Evolutionary conservation across 1,140 invertebrate genomes (phyloP).

Genomic region (Campodea augens): DNA sequence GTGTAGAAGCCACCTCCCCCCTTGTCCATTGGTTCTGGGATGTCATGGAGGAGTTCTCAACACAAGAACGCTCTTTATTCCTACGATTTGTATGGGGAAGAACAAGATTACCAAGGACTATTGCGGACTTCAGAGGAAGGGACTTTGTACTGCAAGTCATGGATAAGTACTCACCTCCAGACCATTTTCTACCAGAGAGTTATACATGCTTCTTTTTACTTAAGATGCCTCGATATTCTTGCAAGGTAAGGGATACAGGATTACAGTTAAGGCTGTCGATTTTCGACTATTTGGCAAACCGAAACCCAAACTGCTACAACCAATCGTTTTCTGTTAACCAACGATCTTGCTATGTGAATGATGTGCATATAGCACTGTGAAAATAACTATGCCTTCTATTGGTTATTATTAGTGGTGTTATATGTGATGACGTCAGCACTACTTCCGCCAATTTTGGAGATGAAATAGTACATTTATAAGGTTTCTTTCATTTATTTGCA

Average conservation of each 20-base stretch:
- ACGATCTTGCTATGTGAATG: no score
- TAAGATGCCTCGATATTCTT: slow-evolving; percentile 93
- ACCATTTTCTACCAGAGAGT: slow-evolving; percentile 89
- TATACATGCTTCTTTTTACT: slow-evolving; percentile 95
- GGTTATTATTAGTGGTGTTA: no score
- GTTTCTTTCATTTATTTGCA: no score
- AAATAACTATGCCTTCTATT: no score
- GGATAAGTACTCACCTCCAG: slow-evolving; percentile 87
- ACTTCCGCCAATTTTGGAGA: no score
- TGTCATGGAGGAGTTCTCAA: slow-evolving; percentile 91
- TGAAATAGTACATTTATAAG: no score
- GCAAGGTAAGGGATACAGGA: no score
- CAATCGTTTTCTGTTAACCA: no score
- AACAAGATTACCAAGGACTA: slow-evolving; percentile 76
- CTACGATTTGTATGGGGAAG: slow-evolving; percentile 91
- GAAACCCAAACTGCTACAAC: no score
- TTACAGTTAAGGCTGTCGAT: no score
- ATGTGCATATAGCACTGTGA: no score
- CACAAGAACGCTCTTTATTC: slow-evolving; percentile 78
- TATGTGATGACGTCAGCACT: no score
- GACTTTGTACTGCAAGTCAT: slow-evolving; percentile 89
- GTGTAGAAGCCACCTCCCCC: slow-evolving; percentile 61
- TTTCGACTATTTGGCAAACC: neutral
- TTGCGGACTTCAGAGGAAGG: slow-evolving; percentile 81
- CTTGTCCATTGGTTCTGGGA: slow-evolving; percentile 95